phyloP scores from a whole-genome alignment of 1,140 invertebrate species.

The Cepaea nemoralis region DNA sequence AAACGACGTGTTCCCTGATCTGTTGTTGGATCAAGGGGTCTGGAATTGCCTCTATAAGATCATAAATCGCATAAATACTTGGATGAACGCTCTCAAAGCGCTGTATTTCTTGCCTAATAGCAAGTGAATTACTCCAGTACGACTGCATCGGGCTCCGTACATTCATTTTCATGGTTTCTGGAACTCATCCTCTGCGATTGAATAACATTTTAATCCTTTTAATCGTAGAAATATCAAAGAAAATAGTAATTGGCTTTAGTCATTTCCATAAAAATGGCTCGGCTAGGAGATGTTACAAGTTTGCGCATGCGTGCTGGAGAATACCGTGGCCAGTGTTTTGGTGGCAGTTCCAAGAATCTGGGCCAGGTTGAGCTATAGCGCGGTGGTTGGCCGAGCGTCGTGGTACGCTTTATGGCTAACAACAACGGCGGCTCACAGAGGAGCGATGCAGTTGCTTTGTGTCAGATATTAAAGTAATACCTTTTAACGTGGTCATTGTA shows the following conservation, averaged over 20 bases:
- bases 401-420: no score
- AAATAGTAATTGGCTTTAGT: conserved; percentile 15
- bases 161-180: conserved; percentile 66
- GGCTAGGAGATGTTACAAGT: conserved; percentile 34
- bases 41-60: conserved; percentile 90
- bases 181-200: conserved; percentile 55
- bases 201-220: conserved; percentile 35
- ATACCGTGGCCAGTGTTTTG: conserved; percentile 3
- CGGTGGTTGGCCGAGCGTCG: no score
- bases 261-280: conserved; percentile 48
- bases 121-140: conserved; percentile 81
- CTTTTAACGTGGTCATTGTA: no score
- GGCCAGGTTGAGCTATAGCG: no score
- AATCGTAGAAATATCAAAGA: conserved; percentile 27
- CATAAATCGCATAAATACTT: conserved; percentile 98
- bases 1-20: conserved; percentile 96
- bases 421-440: no score
- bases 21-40: conserved; percentile 85
- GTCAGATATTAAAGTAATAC: no score
- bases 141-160: conserved; percentile 71
- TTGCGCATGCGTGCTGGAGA: conserved; percentile 41
- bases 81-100: conserved; percentile 99
- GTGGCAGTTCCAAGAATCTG: no score
- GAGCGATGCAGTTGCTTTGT: no score
- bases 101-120: conserved; percentile 96